Evolutionary conservation across 2,113 vertebrate species (phyloP).

Genomic region (Solea solea): DNA sequence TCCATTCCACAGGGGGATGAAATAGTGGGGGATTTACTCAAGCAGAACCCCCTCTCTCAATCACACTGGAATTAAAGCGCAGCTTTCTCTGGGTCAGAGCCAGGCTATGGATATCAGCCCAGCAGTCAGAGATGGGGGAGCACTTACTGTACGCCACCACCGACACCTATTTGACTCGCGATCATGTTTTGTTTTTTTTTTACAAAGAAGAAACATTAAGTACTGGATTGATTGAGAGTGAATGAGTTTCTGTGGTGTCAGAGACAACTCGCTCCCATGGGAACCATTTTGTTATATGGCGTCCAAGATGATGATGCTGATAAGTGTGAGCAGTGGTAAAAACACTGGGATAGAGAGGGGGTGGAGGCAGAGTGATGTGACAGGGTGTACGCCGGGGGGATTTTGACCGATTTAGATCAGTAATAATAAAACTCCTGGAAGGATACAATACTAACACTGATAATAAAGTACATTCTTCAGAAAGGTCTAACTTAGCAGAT

Average conservation of each 20-base stretch:
- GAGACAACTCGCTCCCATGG: slow-evolving; percentile 7
- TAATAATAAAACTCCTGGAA: too few relatives aligned
- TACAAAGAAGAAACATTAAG: neutral
- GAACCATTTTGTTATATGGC: slow-evolving; percentile 33
- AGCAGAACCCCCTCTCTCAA: slow-evolving; percentile 49
- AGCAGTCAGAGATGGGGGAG: too few relatives aligned
- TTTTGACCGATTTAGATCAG: neutral
- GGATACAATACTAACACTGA: neutral
- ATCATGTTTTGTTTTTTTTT: neutral
- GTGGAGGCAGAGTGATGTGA: slow-evolving; percentile 17
- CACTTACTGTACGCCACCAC: slow-evolving; percentile 19
- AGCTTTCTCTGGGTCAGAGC: slow-evolving; percentile 47
- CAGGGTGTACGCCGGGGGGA: neutral
- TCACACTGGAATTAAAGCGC: slow-evolving; percentile 60
- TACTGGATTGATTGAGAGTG: neutral
- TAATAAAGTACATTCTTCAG: neutral
- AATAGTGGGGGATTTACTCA: slow-evolving; percentile 29
- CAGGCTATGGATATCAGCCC: slow-evolving; percentile 41
- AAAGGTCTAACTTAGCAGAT: slow-evolving; percentile 10
- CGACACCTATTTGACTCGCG: slow-evolving; percentile 31
- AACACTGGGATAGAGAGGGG: slow-evolving; percentile 27
- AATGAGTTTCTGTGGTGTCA: neutral
- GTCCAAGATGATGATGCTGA: slow-evolving; percentile 44
- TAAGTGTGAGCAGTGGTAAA: slow-evolving; percentile 40
- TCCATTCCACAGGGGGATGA: slow-evolving; percentile 47